Base-by-base conservation (phyloP, 2,888 invertebrate species). In the Isotomurus palustris region DNA sequence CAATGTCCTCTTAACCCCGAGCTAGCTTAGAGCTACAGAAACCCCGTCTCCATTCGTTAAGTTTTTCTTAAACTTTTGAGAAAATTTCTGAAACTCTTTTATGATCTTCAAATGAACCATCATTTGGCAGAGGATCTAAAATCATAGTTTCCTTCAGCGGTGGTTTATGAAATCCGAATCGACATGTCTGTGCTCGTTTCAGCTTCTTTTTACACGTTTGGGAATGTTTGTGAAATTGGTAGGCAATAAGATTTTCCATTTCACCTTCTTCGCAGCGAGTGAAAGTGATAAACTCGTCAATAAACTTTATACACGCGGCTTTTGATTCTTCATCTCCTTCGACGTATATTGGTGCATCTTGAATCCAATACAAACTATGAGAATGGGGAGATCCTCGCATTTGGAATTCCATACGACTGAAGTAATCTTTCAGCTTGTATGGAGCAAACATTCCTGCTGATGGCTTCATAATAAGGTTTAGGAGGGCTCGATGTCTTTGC, bases 381-480 rank as follows among this genome's bases (percentile, higher is more conserved):
- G 48, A 48, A 36, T 62, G 59, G 1, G 59, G 59, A 6, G 62
- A 62, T 5, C 62, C 62, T 19, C 62, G 17, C 54, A 56, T 47
- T 45, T 60, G 60, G 45, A 53, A 60, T 29, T 60, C 60, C 3
- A 60, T n/a, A 2, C 60, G 56, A 32, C 25, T 25, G 32, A 38
- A 56, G 21, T 53, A 44, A 28, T 60, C 56, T 10, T 5, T 6
- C 14, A 60, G 3, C 3, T 22, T 12, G 22, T 44, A 32, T 21
- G 48, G 49, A 2, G 32, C 35, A 48, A 57, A 57, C 2, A 57
- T n/a, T 10, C 50, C 56, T 32, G 25, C 36, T n/a, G 27, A 6
- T 10, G 38, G 8, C 10, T 24, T 29, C 10, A 53, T 2, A 24
- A 53, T 24, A 21, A 45, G 3, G 3, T 45, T 53, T 1, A 40